Base-by-base conservation (phyloP, 2,888 invertebrate species). In the Thysanoteuthis rhombus region DNA sequence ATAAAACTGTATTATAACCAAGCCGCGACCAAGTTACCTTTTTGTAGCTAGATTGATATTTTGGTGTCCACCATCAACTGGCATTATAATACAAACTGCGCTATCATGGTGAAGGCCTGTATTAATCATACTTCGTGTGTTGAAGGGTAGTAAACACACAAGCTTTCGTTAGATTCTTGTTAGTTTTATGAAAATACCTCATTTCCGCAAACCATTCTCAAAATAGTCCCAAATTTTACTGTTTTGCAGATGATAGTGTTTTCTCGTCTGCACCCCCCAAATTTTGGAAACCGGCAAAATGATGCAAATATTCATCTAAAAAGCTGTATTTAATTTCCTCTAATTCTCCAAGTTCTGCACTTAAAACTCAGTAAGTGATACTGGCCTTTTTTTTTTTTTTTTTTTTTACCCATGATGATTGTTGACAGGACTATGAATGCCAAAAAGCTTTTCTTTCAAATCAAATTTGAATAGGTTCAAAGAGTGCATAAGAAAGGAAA, bases 161-260 rank as follows among this genome's bases (percentile, higher is more conserved):
- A 90, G 25, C 90, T 22, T 36, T 38, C n/a, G 16, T 36, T 38
- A 90, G 36, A 90, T 38, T 89, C 89, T 89, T 36, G 16, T 38
- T 38, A 90, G 36, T 38, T 36, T 90, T 38, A 90, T 16, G n/a
- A n/a, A 36, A 38, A 25, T 89, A 32, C 89, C 90, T 38, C n/a
- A 90, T 90, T 36, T 90, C 38, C 90, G 36, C 90, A 25, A 52
- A 25, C 22, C 5, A 25, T 75, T 36, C 75, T 75, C 75, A 75
- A 45, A 92, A 92, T 45, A 92, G 40, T 92, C 40, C 40, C 32
- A 92, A 92, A 40, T 40, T 40, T 92, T 92, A 92, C 91, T 92
- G 42, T 92, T 92, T 92, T 92, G 91, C 91, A 92, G 91, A 92
- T 92, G 91, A 92, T 92, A 92, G 45, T 32, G 42, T 92, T 92